Evolutionary conservation across 2,888 invertebrate genomes (phyloP), one percentile per base, ranked within the genome.

Genomic region (Empis livida): DNA sequence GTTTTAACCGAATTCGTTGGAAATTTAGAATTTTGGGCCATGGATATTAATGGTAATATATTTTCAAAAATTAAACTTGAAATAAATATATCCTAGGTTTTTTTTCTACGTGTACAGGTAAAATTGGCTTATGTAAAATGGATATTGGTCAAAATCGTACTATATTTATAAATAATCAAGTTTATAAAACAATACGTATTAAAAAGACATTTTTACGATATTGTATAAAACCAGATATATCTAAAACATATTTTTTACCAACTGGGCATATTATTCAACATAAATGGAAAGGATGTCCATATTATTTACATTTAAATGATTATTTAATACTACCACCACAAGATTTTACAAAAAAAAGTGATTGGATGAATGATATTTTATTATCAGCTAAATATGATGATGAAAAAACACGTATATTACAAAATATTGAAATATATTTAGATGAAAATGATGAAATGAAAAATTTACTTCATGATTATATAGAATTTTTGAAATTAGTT

Each of bases 1-100:
- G 53, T 64, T 8, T 51, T 60, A 10, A 56, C 59, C 42, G 59
- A 59, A 31, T 64, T 59, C 32, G 46, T 52, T 1, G 66, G 67
- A 2, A 53, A 48, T 35, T 58, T 58, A 31, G 55, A 61, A 32
- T 60, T 61, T 32, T 65, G 57, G 49, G 59, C 65, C 0, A 58
- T 65, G 59, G 62, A 61, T 42, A 45, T 67, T 1, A 56, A 51
- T 16, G 65, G 65, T 38, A 55, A 32, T 14, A 14, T 5, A 14
- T n/a, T n/a, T n/a, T n/a, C n/a, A 20, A 20, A 5, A 20, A 20
- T 20, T 20, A 20, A 20, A 20, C 5, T 20, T 20, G n/a, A 20
- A 20, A 20, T 20, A 20, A 20, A 20, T 20, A 20, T 20, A n/a
- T n/a, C n/a, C n/a, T n/a, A n/a, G n/a, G n/a, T 20, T 20, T 20